Base-by-base conservation (phyloP, 2,113 vertebrate genomes). In the Notechis scutatus region DNA sequence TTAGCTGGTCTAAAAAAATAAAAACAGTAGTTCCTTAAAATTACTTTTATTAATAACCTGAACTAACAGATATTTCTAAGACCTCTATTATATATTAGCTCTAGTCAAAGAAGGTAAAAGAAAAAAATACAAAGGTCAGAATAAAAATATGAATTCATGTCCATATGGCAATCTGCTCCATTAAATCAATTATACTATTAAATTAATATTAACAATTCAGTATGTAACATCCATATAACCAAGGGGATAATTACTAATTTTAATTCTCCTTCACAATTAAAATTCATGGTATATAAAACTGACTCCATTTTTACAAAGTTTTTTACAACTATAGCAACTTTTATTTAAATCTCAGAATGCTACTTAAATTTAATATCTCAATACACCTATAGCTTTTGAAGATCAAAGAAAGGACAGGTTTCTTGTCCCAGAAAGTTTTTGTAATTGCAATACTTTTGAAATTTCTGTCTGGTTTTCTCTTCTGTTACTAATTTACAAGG, bases 131-230 rank as follows among this genome's bases (percentile, higher is more conserved):
- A 0, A 52, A 88, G 34, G 6, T 20, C 92, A 90, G 20, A 91
- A n/a, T 81, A 54, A 89, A 45, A 90, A 15, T 42, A 21, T 86
- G 93, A 95, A 47, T 81, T 91, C 89, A 89, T 81, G 21, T 12
- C 59, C 93, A 20, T n/a, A 88, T 1, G 87, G 74, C 85, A 34
- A 91, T 92, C 87, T 90, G 6, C 18, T 7, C 2, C 61, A 42
- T 21, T 55, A 88, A 88, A 92, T 91, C 91, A 94, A 95, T 86
- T 92, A 47, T 47, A 89, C 7, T 52, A 94, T 91, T 90, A 92
- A 39, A 20, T 15, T n/a, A 81, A 14, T 81, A 61, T 88, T 69
- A 92, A 95, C 95, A 85, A 57, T 90, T 93, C 87, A 94, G 45
- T 34, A 91, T 91, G 61, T 92, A 93, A 74, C 45, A 45, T 39